These are phyloP conservation scores for Adoxophyes honmai DNA, from an alignment of 1,140 invertebrate genomes.

Conservation along the genomic window DNA sequence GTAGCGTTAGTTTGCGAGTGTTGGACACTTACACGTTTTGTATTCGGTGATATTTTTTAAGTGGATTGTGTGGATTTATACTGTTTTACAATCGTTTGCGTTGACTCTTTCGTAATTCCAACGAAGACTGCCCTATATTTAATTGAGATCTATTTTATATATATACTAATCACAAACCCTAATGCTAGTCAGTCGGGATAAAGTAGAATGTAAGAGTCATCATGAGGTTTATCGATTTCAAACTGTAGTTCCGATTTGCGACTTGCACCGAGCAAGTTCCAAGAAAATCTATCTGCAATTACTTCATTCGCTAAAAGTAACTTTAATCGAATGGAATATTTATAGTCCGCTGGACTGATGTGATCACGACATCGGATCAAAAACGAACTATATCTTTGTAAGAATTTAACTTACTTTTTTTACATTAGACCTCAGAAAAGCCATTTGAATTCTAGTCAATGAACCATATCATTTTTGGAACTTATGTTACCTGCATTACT, in stretches of 20 bases:
- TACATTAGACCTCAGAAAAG: constrained; percentile 16
- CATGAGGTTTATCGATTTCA: constrained; percentile 26
- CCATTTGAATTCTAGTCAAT: constrained; percentile 43
- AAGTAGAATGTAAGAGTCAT: constrained; percentile 51
- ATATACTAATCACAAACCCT: constrained; percentile 70
- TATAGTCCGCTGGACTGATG: constrained; percentile 21
- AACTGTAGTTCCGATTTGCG: constrained; percentile 12
- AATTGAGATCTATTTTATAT: constrained; percentile 76
- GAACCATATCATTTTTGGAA: constrained; percentile 73
- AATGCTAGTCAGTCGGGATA: constrained; percentile 64
- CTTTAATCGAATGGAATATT: constrained; percentile 10
- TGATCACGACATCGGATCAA: constrained; percentile 17
- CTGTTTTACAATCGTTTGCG: constrained; percentile 66
- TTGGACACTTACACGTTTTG: constrained; percentile 54
- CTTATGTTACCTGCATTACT: constrained; percentile 53
- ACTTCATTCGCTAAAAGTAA: constrained; percentile 3
- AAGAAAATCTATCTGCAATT: constrained; percentile 6
- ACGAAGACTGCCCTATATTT: constrained; percentile 75
- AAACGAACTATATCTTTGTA: neutral
- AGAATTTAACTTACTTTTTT: constrained; percentile 1
- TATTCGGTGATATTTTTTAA: constrained; percentile 50
- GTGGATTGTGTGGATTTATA: constrained; percentile 55
- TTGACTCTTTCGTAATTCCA: constrained; percentile 71
- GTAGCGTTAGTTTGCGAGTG: constrained; percentile 63
- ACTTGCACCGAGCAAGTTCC: neutral